These are phyloP conservation scores for Pungitius pungitius DNA, from an alignment of 2,113 vertebrate species.

Conservation along the genomic window DNA sequence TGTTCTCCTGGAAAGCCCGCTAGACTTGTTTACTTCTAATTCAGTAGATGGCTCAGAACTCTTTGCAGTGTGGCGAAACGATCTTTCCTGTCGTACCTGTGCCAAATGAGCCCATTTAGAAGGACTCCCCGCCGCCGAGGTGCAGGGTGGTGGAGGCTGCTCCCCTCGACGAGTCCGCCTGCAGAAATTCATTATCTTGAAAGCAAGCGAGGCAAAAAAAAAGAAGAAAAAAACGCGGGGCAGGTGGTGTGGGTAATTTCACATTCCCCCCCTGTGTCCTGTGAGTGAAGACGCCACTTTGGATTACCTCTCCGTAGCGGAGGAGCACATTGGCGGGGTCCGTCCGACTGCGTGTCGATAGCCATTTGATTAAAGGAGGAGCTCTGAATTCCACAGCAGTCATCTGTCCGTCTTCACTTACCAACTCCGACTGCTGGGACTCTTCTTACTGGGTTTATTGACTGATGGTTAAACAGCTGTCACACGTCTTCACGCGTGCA, in stretches of 20 bases:
- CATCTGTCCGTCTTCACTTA: constrained; percentile 37
- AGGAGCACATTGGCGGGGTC: constrained; percentile 35
- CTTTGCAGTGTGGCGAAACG: constrained; percentile 18
- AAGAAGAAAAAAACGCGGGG: constrained; percentile 56
- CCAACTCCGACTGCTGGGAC: constrained; percentile 12
- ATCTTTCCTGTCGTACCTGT: constrained; percentile 22
- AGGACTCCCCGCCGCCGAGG: constrained; percentile 43
- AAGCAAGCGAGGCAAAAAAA: constrained; percentile 66
- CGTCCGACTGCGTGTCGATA: constrained; percentile 56
- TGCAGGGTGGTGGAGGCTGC: constrained; percentile 49
- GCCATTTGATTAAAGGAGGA: constrained; percentile 48
- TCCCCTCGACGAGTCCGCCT: constrained; percentile 53
- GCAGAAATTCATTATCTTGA: constrained; percentile 76
- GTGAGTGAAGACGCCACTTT: constrained; percentile 65
- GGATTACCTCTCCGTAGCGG: constrained; percentile 53
- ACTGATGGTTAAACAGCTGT: neutral
- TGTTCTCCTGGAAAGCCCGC: neutral
- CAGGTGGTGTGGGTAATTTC: constrained; percentile 72
- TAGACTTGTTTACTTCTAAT: constrained; percentile 23
- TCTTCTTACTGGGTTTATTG: neutral
- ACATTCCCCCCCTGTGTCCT: constrained; percentile 67
- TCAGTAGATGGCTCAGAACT: constrained; percentile 29
- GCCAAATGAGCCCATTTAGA: constrained; percentile 64
- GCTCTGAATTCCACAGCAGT: constrained; percentile 23
- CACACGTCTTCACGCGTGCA: neutral